Evolutionary conservation across 2,797 vertebrate genomes (phyloP).

Genomic region (Hemibagrus guttatus): DNA sequence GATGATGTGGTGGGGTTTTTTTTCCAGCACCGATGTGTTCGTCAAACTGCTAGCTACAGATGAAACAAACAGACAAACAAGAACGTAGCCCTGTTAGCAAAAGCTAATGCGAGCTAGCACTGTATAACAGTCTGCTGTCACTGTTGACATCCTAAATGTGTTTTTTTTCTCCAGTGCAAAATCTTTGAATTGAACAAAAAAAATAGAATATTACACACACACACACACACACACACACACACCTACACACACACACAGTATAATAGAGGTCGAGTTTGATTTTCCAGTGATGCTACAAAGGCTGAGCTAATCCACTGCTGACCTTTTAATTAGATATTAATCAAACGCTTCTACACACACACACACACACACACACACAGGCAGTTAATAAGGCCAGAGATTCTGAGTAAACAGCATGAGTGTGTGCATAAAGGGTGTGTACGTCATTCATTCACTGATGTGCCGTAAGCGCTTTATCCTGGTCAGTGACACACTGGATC

Average conservation of each 20-base stretch:
- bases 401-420: not conserved
- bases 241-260: not conserved
- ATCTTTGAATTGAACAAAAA: not conserved
- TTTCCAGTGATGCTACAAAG: not conserved
- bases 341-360: not conserved
- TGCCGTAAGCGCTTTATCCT: not conserved
- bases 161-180: not conserved
- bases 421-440: conserved; percentile 4
- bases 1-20: not conserved
- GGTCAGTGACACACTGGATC: not conserved
- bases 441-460: not conserved
- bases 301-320: not conserved
- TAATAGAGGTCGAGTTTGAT: not conserved
- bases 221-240: not conserved
- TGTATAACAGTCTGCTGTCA: not conserved
- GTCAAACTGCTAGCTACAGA: not conserved
- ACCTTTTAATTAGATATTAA: conserved; percentile 12
- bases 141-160: not conserved
- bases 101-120: not conserved
- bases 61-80: not conserved
- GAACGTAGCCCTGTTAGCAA: not conserved
- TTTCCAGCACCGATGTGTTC: too few relatives aligned
- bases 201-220: not conserved
- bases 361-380: conserved; percentile 1
- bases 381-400: not conserved